phyloP scores from a whole-genome alignment of 2,113 vertebrate species.

The Prionailurus viverrinus region DNA sequence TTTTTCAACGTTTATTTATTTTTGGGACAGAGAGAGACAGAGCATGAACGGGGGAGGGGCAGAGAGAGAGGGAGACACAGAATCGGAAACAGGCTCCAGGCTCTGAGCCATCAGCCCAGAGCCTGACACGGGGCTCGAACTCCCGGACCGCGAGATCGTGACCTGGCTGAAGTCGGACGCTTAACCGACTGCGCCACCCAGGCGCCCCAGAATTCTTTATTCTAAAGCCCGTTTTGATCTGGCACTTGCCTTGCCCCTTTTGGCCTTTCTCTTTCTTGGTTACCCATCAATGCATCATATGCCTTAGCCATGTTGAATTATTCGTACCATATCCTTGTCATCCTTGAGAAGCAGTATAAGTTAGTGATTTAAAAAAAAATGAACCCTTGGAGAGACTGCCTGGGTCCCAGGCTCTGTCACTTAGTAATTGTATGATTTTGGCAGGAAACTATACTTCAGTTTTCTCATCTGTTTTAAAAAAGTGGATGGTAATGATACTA shows the following conservation, averaged over 20 bases:
- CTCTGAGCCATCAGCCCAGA: no score
- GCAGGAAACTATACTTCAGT: constrained; percentile 21
- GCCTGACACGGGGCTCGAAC: no score
- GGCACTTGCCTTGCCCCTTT: background rate
- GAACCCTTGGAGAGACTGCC: background rate
- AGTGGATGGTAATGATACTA: background rate
- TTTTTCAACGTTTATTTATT: no score
- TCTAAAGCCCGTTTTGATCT: constrained; percentile 2
- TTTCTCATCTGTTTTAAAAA: constrained; percentile 10
- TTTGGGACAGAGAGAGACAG: no score
- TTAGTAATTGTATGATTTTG: constrained; percentile 33
- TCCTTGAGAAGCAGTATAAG: constrained; percentile 27
- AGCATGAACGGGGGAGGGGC: no score
- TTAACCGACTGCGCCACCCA: no score
- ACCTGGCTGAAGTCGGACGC: no score
- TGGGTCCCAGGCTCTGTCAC: background rate
- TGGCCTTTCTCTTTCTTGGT: constrained; percentile 3
- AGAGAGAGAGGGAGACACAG: no score
- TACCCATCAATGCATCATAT: background rate
- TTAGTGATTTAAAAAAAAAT: constrained; percentile 6
- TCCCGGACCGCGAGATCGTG: no score
- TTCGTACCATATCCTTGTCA: background rate
- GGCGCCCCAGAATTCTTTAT: background rate
- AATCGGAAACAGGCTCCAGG: no score
- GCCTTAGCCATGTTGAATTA: background rate